Conservation (phyloP, 2,888 invertebrate species). For the Atrina japonica region DNA sequence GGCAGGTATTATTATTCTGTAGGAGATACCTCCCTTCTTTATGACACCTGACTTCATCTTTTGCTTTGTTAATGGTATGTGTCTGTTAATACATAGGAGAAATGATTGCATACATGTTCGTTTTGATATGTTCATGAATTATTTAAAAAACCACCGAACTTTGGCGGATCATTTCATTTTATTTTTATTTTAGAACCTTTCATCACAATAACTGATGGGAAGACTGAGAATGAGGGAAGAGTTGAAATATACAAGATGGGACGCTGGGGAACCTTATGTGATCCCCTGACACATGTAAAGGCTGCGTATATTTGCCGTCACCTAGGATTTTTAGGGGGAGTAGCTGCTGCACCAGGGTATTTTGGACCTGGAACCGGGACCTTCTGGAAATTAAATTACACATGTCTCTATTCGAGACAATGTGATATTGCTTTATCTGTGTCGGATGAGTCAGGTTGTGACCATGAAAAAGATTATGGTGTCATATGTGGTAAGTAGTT, state of each 20-base stretch:
- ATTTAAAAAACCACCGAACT: no score
- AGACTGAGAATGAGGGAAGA: slow-evolving; percentile 65
- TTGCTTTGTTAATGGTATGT: no score
- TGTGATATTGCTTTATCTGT: slow-evolving; percentile 56
- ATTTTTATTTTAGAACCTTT: slow-evolving; percentile 71
- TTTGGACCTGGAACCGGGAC: slow-evolving; percentile 65
- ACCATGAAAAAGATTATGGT: slow-evolving; percentile 61
- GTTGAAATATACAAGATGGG: slow-evolving; percentile 73
- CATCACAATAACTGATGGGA: slow-evolving; percentile 68
- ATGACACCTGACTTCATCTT: no score
- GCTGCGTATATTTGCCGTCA: slow-evolving; percentile 72
- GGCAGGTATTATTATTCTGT: no score
- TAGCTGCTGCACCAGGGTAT: slow-evolving; percentile 63
- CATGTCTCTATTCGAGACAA: slow-evolving; percentile 61
- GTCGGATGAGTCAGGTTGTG: slow-evolving; percentile 41
- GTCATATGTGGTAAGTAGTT: slow-evolving; percentile 70
- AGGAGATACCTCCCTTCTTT: no score
- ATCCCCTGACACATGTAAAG: slow-evolving; percentile 62
- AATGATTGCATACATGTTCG: no score
- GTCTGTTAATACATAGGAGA: no score
- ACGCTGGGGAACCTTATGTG: slow-evolving; percentile 72
- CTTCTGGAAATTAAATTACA: slow-evolving; percentile 66
- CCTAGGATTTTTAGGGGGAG: slow-evolving; percentile 68
- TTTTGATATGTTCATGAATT: no score
- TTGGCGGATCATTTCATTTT: no score